Base-by-base conservation (phyloP, 2,797 vertebrate genomes). In the Aphelocoma californica region DNA sequence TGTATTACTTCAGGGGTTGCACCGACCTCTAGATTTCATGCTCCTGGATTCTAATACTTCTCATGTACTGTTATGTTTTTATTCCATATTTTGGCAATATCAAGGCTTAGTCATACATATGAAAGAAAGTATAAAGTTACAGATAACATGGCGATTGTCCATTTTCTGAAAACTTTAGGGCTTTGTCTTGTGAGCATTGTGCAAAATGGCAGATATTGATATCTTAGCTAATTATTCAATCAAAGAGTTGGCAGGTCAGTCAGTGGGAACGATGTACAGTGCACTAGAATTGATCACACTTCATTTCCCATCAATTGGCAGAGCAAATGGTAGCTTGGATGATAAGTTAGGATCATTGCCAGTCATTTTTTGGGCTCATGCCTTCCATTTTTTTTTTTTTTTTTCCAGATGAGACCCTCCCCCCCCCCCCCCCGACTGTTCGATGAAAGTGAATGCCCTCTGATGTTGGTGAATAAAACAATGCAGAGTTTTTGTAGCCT, bases 261-360 rank as follows among this genome's bases (percentile, higher is more conserved):
- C 96, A 86, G 93, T 96, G 67, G 93, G 93, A 97, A 96, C 5
- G 14, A 95, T 82, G 87, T 95, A 96, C 81, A 93, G 84, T 93
- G 47, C 23, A 78, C 95, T 95, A 61, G 97, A 97, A 98, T 95
- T 96, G 97, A 98, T 97, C 97, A 95, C 78, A 97, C 93, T 97
- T 97, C 96, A 95, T 97, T 97, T 98, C 93, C 93, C 96, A 96
- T 98, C 96, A 96, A 88, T 80, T 97, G 96, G 92, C 96, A 97
- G 88, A 91, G 91, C 96, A 97, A 96, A 95, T 83, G 92, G 91
- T 93, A 66, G 92, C 95, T 96, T 79, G 93, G 94, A 94, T 92
- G 93, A 65, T 94, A 96, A 96, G 83, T 94, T 83, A 91, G 96
- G 92, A 96, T 96, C 90, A 73, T 90, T 97, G 96, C 95, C 96